Evolutionary conservation across 2,113 vertebrate genomes (phyloP), one percentile per base, ranked within the genome.

Genomic region (Microcebus ravelobensis): DNA sequence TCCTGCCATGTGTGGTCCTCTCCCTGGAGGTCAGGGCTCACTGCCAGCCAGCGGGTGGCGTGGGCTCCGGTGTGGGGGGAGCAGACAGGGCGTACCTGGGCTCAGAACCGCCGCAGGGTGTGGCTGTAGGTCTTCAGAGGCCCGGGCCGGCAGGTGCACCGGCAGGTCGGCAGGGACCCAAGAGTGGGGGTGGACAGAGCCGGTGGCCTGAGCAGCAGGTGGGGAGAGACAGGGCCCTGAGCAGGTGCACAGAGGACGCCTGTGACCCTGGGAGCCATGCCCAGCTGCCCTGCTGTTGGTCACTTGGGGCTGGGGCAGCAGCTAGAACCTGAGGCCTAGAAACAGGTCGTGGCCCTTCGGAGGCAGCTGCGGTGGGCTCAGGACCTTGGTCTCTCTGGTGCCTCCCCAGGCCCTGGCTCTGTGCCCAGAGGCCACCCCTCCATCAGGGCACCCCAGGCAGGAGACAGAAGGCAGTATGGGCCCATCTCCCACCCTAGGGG

Each of bases 151-250:
- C n/a, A 34, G 74, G 45, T 50, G 29, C 13, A 42, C 48, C 9
- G 4, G 1, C 11, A 29, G 45, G 48, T 34, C 0, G 0, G 42
- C 52, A 27, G 23, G 21, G 55, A 65, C 25, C 17, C n/a, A 65
- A 13, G 80, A 42, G 8, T 6, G 0, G 31, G 21, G 39, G n/a
- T 74, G 23, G 70, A 23, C 12, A 8, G 70, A 87, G 70, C 55
- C 0, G 14, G 27, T 36, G 65, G 34, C 65, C 29, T 20, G 0
- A 18, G 31, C 27, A 48, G 55, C 21, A 2, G 52, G 79, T 25
- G 11, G 57, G 57, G 36, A 63, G 57, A 45, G 59, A 31, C 6
- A 63, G 59, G 63, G 81, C 59, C 48, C 15, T 34, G 39, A 21
- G 17, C 27, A 34, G 59, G 42, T 20, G 34, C 42, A 63, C 6